phyloP scores from a whole-genome alignment of 2,797 vertebrate species.

The Bovichtus variegatus region DNA sequence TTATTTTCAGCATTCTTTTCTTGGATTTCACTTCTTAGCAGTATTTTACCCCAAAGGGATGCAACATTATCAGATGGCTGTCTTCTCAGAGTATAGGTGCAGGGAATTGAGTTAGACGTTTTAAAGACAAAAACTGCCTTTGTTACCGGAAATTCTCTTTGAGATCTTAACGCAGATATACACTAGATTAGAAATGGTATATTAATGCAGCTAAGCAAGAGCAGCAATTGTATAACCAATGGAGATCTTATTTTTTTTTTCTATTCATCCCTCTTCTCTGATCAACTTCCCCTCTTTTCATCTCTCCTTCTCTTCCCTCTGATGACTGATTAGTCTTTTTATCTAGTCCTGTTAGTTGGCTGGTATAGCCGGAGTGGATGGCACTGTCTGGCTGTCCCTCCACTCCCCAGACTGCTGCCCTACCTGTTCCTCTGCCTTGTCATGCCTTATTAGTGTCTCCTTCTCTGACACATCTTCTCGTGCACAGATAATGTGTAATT shows the following conservation, averaged over 20 bases:
- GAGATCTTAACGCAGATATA: constrained; percentile 63
- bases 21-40: constrained; percentile 64
- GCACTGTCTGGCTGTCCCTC: constrained; percentile 56
- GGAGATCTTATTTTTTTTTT: constrained; percentile 19
- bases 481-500: constrained; percentile 83
- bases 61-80: constrained; percentile 68
- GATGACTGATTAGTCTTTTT: constrained; percentile 74
- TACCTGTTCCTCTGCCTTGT: constrained; percentile 69
- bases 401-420: constrained; percentile 59
- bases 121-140: constrained; percentile 66
- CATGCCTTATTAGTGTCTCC: constrained; percentile 81
- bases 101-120: constrained; percentile 66
- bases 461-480: constrained; percentile 60
- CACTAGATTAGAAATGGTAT: constrained; percentile 62
- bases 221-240: constrained; percentile 39
- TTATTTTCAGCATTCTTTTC: constrained; percentile 68
- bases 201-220: constrained; percentile 49
- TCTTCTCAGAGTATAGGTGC: constrained; percentile 64
- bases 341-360: constrained; percentile 69
- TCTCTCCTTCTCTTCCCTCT: constrained; percentile 34
- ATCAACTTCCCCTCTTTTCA: constrained; percentile 21
- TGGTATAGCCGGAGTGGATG: constrained; percentile 53
- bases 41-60: constrained; percentile 71
- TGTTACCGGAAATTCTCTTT: constrained; percentile 58
- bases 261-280: constrained; percentile 21